Evolutionary conservation across 2,888 invertebrate genomes (phyloP).

Genomic region (Allolobophora icterica): DNA sequence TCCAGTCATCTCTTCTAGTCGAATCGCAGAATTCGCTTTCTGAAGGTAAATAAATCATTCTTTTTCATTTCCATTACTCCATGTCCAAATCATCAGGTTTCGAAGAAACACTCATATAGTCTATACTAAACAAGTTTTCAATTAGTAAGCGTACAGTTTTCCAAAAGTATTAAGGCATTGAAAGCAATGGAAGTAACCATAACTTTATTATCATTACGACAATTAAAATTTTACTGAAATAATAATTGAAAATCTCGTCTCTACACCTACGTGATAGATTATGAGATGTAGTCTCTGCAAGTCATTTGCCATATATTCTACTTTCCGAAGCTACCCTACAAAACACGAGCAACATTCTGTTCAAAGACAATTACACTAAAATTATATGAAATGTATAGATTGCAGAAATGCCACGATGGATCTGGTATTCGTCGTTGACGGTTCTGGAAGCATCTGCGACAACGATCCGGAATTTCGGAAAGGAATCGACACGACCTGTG

Average conservation of each 20-base stretch:
- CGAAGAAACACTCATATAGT: neutral
- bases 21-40: neutral
- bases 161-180: too few species aligned
- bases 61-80: too few species aligned
- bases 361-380: neutral
- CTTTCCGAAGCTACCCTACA: too few species aligned
- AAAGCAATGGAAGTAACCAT: too few species aligned
- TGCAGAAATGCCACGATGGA: constrained; percentile 24
- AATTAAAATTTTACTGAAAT: neutral
- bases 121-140: too few species aligned
- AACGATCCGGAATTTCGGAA: constrained; percentile 27
- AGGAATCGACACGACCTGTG: constrained; percentile 33
- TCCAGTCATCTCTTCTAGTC: neutral
- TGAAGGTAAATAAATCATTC: neutral
- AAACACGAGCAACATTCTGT: too few species aligned
- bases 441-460: constrained; percentile 38
- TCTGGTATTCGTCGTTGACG: constrained; percentile 36
- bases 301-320: neutral
- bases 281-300: neutral
- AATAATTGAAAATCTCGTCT: neutral
- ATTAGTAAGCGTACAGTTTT: too few species aligned
- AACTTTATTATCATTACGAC: neutral
- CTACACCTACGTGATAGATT: neutral
- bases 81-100: neutral
- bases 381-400: neutral